phyloP scores from a whole-genome alignment of 2,888 invertebrate species.

The Strigamia crassipes region DNA sequence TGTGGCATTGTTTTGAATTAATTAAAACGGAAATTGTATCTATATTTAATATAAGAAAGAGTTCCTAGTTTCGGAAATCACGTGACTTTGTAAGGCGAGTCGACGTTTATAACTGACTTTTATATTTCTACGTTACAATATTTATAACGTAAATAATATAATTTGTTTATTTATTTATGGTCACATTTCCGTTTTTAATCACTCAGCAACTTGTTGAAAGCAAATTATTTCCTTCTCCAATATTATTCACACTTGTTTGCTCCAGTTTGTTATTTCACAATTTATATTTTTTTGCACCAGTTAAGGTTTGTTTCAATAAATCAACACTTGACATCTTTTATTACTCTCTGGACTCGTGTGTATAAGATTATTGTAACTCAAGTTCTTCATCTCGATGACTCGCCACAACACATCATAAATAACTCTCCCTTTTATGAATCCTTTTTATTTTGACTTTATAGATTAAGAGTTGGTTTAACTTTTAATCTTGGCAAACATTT shows the following conservation, averaged over 20 bases:
- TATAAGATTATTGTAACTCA: not conserved
- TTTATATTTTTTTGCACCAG: not conserved
- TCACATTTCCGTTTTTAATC: not conserved
- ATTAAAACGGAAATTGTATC: too few relatives aligned
- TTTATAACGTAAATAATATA: too few relatives aligned
- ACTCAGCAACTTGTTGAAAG: not conserved
- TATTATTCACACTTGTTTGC: not conserved
- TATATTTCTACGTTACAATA: too few relatives aligned
- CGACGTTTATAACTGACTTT: too few relatives aligned
- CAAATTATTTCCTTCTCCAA: not conserved
- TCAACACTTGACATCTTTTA: constrained; percentile 28
- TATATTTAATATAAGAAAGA: too few relatives aligned
- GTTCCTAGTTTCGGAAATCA: too few relatives aligned
- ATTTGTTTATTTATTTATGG: not conserved
- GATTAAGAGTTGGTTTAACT: not conserved
- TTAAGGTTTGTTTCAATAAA: constrained; percentile 8
- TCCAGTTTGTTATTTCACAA: not conserved
- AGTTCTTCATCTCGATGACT: not conserved
- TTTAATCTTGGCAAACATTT: not conserved
- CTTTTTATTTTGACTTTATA: not conserved
- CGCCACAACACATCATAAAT: not conserved
- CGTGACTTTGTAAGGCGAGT: too few relatives aligned
- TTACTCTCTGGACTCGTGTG: not conserved
- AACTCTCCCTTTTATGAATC: not conserved
- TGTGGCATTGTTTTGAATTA: too few relatives aligned